Evolutionary conservation across 23 tunicate genomes (phyloP).

Genomic region (Ciona savignyi): DNA sequence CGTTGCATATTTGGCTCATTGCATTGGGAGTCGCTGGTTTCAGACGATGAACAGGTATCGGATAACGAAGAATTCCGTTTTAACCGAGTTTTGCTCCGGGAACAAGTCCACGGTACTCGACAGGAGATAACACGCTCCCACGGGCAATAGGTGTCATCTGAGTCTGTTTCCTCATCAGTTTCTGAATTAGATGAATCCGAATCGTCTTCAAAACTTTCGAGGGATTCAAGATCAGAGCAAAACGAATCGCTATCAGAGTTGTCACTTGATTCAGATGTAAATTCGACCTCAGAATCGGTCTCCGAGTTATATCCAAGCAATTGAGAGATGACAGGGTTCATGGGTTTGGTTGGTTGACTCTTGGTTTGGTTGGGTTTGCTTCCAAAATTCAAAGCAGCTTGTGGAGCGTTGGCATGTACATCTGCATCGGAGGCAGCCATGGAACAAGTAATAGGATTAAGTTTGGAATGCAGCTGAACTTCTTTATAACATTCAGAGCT

Average conservation of each 20-base stretch:
- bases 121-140: conserved; percentile 32
- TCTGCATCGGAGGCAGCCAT: too few species aligned
- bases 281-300: neutral
- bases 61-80: neutral
- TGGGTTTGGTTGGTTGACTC: too few species aligned
- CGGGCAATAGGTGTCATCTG: conserved; percentile 23
- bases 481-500: neutral
- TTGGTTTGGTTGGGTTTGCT: too few species aligned
- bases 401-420: neutral
- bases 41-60: neutral
- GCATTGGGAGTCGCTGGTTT: neutral
- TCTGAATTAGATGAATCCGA: neutral
- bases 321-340: too few species aligned
- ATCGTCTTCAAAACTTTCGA: neutral
- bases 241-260: too few species aligned
- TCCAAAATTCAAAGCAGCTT: neutral
- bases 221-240: too few species aligned
- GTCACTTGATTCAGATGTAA: neutral
- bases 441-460: neutral
- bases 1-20: conserved; percentile 1
- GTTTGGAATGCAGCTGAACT: neutral
- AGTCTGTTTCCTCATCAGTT: conserved; percentile 14
- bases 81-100: neutral
- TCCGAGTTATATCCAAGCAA: too few species aligned
- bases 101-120: conserved; percentile 38